Conservation (phyloP, 2,797 vertebrate genomes). For the Syngnathus acus region DNA sequence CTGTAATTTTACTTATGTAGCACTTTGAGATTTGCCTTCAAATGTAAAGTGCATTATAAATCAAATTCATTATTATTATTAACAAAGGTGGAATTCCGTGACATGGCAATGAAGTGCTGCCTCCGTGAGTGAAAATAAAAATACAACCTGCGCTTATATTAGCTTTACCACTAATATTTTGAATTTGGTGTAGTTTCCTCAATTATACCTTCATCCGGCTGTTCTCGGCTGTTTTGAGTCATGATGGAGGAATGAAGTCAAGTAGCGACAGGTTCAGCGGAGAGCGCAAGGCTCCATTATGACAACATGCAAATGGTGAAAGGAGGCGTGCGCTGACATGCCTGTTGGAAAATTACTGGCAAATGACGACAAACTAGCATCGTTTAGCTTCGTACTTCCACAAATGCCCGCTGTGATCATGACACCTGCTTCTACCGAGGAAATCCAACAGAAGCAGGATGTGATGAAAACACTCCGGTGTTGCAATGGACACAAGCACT, state of each 20-base stretch:
- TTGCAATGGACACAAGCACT: background rate
- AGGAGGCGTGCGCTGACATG: conserved; percentile 13
- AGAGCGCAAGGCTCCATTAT: background rate
- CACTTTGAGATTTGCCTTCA: too few species aligned
- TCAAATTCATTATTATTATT: too few species aligned
- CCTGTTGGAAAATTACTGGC: conserved; percentile 27
- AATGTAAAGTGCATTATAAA: too few species aligned
- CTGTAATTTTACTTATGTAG: too few species aligned
- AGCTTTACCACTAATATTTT: background rate
- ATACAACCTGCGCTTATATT: background rate
- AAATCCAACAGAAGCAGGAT: conserved; percentile 6
- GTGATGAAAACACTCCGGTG: background rate
- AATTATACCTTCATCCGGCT: background rate
- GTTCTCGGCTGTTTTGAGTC: conserved; percentile 2
- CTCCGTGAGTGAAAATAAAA: background rate
- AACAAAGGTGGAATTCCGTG: background rate
- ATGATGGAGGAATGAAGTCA: conserved; percentile 20
- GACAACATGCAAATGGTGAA: background rate
- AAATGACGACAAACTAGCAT: background rate
- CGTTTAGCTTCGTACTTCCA: too few species aligned
- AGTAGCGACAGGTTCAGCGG: conserved; percentile 11
- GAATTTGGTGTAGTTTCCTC: background rate
- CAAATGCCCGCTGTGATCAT: too few species aligned
- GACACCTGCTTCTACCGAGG: background rate
- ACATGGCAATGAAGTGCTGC: background rate